These are phyloP conservation scores for Dicyrtomina minuta DNA, from an alignment of 2,888 invertebrate genomes.

Conservation along the genomic window DNA sequence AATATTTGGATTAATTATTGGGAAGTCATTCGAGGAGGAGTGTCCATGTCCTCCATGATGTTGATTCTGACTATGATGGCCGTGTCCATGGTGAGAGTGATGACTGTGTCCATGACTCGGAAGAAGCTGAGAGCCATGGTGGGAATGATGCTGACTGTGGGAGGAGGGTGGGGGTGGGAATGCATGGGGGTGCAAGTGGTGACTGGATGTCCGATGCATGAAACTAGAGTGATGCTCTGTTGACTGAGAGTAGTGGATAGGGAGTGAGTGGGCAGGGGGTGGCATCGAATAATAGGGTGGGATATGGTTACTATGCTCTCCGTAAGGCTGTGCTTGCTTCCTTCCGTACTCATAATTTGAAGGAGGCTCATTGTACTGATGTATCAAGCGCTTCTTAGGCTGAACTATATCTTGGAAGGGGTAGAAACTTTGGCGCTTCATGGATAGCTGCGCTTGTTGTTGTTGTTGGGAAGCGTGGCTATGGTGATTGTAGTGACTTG, in stretches of 20 bases:
- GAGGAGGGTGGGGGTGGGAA: not conserved
- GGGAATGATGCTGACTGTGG: slow-evolving; percentile 6
- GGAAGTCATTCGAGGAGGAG: not conserved
- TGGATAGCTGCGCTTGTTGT: not conserved
- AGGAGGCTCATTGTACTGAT: not conserved
- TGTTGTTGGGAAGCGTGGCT: not conserved
- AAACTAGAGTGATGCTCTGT: not conserved
- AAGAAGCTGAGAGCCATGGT: not conserved
- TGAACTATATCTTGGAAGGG: slow-evolving; percentile 8
- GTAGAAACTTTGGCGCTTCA: slow-evolving; percentile 9
- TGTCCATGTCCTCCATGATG: not conserved
- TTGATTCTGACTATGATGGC: not conserved
- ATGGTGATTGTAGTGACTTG: not conserved
- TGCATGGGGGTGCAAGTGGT: too few species aligned
- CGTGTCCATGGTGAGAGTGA: not conserved
- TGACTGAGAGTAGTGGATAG: not conserved
- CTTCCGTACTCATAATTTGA: too few species aligned
- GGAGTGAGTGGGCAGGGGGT: not conserved
- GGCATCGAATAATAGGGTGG: not conserved
- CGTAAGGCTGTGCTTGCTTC: too few species aligned
- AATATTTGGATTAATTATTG: slow-evolving; percentile 1
- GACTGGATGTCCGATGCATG: not conserved
- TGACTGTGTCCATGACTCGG: not conserved
- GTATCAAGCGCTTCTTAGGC: slow-evolving; percentile 17
- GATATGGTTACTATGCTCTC: not conserved